These are phyloP conservation scores for Sebastes taczanowskii DNA, from an alignment of 2,797 vertebrate species.

Conservation along the genomic window DNA sequence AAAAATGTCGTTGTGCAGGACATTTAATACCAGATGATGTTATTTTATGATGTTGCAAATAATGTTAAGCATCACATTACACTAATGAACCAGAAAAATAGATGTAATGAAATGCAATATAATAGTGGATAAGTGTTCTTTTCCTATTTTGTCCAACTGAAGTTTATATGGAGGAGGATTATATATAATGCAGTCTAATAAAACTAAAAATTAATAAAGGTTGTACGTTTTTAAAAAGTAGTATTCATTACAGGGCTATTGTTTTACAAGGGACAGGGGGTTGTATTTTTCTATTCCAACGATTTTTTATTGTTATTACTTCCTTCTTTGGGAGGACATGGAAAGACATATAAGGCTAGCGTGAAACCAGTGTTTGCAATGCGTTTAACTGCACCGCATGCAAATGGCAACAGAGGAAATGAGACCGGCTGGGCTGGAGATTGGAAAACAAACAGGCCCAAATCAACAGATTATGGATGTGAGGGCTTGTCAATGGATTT, in stretches of 20 bases:
- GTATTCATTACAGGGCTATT: not conserved
- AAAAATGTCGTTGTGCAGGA: not conserved
- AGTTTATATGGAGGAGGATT: not conserved
- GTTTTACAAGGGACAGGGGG: not conserved
- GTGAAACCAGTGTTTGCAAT: conserved; percentile 14
- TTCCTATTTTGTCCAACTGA: not conserved
- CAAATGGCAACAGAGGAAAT: conserved; percentile 51
- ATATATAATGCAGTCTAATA: not conserved
- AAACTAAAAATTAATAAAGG: not conserved
- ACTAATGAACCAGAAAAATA: not conserved
- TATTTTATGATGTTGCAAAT: conserved; percentile 19
- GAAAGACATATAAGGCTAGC: not conserved
- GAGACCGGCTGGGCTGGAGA: conserved; percentile 26
- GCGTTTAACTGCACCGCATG: conserved; percentile 24
- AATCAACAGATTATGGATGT: conserved; percentile 71
- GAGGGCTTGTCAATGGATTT: conserved; percentile 62
- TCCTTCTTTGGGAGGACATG: not conserved
- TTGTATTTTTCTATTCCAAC: not conserved
- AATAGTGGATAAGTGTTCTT: not conserved
- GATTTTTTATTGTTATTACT: not conserved
- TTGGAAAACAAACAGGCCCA: conserved; percentile 45
- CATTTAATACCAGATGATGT: conserved; percentile 6
- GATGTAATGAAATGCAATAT: not conserved
- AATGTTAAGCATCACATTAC: not conserved
- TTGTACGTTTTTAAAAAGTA: not conserved